Base-by-base conservation (phyloP, 2,888 invertebrate species). In the Drosophila fungiperda region DNA sequence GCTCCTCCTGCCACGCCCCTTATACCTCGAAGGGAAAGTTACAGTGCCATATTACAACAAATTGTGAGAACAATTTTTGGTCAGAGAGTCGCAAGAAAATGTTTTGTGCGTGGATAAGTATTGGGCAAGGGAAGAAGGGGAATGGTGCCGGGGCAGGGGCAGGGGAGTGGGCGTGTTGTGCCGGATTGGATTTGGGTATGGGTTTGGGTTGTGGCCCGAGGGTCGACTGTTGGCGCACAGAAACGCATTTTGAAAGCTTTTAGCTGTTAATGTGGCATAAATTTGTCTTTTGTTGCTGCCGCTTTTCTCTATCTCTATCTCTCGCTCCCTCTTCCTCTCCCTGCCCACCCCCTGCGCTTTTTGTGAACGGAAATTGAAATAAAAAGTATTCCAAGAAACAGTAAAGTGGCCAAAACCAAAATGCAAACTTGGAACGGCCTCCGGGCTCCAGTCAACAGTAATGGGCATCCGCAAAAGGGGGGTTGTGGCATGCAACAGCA, bases 251-350 rank as follows among this genome's bases (percentile, higher is more conserved):
- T 86, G 86, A 86, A 86, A 86, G 86, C 86, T 86, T 86, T 90
- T 86, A 86, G 86, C 87, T 90, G 90, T 90, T 89, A 87, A 87
- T 89, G 89, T 89, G 87, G 89, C 89, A 90, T 90, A 89, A 89
- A 90, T 84, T 89, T 87, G 87, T 90, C 87, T 89, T 83, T 82
- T 81, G 73, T 78, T 75, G 79, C 53, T 55, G 59, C 36, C 45
- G 15, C 20, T 15, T 15, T 15, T 26, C 26, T 11, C 35, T 23
- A 9, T 23, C 23, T 35, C 5, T 15, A 9, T 23, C 9, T 50
- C 2, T 17, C 8, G 20, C 53, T 3, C 49, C 5, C 17, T 9
- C 9, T 23, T 26, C 3, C 23, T 11, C 35, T 26, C 6, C 36
- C 23, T 23, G 74, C 7, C 20, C 12, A 3, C 7, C 12, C 12